Evolutionary conservation across 2,797 vertebrate genomes (phyloP).

Genomic region (Okamejei kenojei): DNA sequence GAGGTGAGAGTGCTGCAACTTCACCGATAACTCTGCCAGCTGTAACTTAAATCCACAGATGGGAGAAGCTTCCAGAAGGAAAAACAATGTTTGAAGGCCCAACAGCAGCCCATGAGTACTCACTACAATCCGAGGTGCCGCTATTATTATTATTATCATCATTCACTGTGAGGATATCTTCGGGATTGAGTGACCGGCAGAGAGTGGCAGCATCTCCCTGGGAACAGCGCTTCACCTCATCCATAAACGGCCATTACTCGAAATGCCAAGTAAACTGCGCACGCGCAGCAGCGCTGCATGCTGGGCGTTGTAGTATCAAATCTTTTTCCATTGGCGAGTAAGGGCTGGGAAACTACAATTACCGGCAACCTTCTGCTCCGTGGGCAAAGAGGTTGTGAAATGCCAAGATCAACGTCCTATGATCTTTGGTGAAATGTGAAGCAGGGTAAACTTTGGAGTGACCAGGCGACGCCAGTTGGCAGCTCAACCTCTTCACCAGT

Average conservation of each 20-base stretch:
- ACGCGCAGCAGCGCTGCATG: not conserved
- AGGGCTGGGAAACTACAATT: not conserved
- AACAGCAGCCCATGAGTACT: not conserved
- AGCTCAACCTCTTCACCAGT: not conserved
- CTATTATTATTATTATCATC: conserved; percentile 1
- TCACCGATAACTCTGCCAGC: not conserved
- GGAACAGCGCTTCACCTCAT: not conserved
- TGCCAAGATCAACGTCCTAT: too few relatives aligned
- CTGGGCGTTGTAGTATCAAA: not conserved
- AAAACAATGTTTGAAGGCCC: not conserved
- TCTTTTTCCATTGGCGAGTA: not conserved
- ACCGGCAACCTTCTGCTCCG: not conserved
- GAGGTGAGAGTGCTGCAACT: conserved; percentile 7
- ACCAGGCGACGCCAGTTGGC: not conserved
- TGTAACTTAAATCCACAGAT: conserved; percentile 12
- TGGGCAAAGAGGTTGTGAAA: not conserved
- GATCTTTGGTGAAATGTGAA: too few relatives aligned
- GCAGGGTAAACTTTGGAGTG: not conserved
- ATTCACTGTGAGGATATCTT: not conserved
- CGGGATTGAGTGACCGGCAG: not conserved
- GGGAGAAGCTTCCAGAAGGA: conserved; percentile 24
- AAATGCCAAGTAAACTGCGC: not conserved
- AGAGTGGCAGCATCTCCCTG: not conserved
- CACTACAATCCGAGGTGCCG: not conserved
- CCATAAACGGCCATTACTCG: not conserved